phyloP scores from a whole-genome alignment of 1,140 invertebrate species.

The Nymphalis io region DNA sequence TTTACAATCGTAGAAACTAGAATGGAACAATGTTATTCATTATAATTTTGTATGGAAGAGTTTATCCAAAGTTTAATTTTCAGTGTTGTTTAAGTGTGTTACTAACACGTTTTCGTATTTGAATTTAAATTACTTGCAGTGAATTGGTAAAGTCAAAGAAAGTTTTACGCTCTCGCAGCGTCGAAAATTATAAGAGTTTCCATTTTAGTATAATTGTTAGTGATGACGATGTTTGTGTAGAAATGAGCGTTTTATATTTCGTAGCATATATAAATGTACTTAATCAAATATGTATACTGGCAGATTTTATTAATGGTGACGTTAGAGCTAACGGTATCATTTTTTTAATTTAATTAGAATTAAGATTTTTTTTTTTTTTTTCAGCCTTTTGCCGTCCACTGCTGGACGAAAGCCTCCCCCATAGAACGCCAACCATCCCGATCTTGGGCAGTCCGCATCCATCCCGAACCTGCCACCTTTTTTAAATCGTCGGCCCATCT shows the following conservation, averaged over 20 bases:
- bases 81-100: background rate
- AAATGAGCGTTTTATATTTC: background rate
- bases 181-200: background rate
- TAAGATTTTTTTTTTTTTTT: no score
- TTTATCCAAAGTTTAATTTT: conserved; percentile 10
- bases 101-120: conserved; percentile 12
- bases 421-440: no score
- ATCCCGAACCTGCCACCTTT: no score
- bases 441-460: no score
- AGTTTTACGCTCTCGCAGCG: background rate
- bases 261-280: no score
- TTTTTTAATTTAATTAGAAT: no score
- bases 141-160: conserved; percentile 9
- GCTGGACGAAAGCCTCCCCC: no score
- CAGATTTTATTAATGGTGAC: no score
- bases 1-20: background rate
- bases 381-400: no score
- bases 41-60: conserved; percentile 8
- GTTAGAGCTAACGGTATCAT: no score
- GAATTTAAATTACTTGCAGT: conserved; percentile 10
- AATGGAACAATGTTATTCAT: conserved; percentile 3
- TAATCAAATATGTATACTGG: no score
- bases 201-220: background rate
- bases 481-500: no score
- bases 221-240: background rate